Evolutionary conservation across 1,140 invertebrate genomes (phyloP).

Genomic region (Anoplolepis gracilipes): DNA sequence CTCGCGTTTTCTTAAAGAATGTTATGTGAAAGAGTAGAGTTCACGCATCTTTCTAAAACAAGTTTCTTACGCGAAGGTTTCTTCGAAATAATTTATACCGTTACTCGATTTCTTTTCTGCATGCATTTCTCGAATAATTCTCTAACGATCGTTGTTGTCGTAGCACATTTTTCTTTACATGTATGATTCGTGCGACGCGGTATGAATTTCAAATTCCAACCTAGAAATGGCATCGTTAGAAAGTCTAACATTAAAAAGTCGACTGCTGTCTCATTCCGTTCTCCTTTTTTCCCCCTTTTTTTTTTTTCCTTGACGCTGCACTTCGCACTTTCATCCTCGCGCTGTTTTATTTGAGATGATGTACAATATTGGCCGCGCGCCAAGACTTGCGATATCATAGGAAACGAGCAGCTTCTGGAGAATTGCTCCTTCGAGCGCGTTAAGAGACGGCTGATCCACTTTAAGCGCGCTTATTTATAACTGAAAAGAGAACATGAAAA

Average conservation of each 20-base stretch:
- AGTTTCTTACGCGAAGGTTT: not conserved
- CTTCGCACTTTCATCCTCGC: no score
- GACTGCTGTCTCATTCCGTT: not conserved
- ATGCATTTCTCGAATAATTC: conserved; percentile 41
- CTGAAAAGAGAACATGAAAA: conserved; percentile 2
- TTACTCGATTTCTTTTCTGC: conserved; percentile 19
- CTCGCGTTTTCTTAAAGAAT: not conserved
- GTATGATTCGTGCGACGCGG: not conserved
- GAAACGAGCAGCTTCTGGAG: conserved; percentile 2
- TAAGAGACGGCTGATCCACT: conserved; percentile 11
- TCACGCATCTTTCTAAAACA: not conserved
- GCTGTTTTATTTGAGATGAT: not conserved
- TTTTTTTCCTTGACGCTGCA: not conserved
- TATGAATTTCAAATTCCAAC: conserved; percentile 67
- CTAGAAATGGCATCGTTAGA: conserved; percentile 30
- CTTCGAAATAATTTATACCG: conserved; percentile 20
- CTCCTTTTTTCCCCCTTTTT: not conserved
- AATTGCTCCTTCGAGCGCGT: not conserved
- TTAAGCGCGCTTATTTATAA: conserved; percentile 39
- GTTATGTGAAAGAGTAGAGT: not conserved
- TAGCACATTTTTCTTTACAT: conserved; percentile 28
- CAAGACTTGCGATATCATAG: conserved; percentile 17
- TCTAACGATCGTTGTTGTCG: not conserved
- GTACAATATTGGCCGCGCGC: conserved; percentile 12
- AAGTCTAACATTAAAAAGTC: conserved; percentile 27